Conservation (phyloP, 2,888 invertebrate genomes). For the Cryptus viduatorius region DNA sequence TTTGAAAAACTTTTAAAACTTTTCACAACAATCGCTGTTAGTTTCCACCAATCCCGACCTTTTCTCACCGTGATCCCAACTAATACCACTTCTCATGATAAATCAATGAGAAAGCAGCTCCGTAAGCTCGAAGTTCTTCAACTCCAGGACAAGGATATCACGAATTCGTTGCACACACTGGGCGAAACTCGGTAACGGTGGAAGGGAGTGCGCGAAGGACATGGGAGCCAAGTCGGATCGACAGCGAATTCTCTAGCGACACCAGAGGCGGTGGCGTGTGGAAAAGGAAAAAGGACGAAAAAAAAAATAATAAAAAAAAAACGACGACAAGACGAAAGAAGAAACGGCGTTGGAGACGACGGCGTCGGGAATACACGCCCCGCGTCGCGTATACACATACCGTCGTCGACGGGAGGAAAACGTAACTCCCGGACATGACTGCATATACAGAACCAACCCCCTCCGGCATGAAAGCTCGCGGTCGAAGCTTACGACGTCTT, state of each 20-base stretch:
- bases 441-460: conserved; percentile 43
- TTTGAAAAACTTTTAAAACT: no score
- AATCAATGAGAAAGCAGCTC: conserved; percentile 37
- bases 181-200: neutral
- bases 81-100: conserved; percentile 18
- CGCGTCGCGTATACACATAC: neutral
- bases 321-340: conserved; percentile 46
- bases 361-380: conserved; percentile 31
- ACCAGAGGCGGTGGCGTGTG: conserved; percentile 33
- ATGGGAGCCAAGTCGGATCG: conserved; percentile 33
- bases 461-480: conserved; percentile 56
- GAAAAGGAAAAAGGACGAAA: conserved; percentile 24
- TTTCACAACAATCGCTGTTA: neutral
- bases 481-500: conserved; percentile 61
- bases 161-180: conserved; percentile 29
- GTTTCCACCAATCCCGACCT: neutral
- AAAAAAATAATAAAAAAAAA: conserved; percentile 47
- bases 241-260: conserved; percentile 50
- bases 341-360: conserved; percentile 49
- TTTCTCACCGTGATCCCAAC: neutral
- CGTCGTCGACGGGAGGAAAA: conserved; percentile 40
- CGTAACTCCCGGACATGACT: conserved; percentile 39
- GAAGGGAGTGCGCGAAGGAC: neutral
- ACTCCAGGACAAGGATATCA: conserved; percentile 19
- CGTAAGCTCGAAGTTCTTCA: neutral